These are phyloP conservation scores for Psammodynastes pulverulentus DNA, from an alignment of 2,113 vertebrate genomes.

Conservation along the genomic window DNA sequence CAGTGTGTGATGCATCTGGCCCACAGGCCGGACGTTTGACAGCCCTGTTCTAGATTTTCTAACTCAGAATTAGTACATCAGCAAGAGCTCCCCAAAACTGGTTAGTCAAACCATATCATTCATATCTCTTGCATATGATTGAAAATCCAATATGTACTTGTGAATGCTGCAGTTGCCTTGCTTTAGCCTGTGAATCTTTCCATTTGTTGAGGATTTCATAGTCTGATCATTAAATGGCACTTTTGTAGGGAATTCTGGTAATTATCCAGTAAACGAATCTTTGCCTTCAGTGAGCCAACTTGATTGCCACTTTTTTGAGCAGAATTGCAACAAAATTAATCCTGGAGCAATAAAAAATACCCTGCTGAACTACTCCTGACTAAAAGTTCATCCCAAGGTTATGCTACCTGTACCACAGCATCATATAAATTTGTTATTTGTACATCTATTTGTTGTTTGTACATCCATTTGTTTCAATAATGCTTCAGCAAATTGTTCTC, in stretches of 20 bases:
- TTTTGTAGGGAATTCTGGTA: neutral
- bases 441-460: neutral
- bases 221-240: neutral
- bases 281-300: neutral
- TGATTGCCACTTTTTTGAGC: neutral
- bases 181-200: neutral
- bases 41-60: neutral
- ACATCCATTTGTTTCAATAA: neutral
- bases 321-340: neutral
- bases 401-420: neutral
- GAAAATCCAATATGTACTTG: neutral
- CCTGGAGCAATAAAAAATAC: neutral
- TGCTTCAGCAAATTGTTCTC: neutral
- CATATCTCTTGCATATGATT: neutral
- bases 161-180: neutral
- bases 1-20: no score
- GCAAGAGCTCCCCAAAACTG: neutral
- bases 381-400: neutral
- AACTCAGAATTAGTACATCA: neutral
- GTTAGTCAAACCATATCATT: neutral
- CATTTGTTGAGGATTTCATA: neutral
- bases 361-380: neutral
- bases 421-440: neutral
- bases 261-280: neutral
- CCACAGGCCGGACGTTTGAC: no score